phyloP scores from a whole-genome alignment of 2,888 invertebrate genomes.

The Leptogaster cylindrica region DNA sequence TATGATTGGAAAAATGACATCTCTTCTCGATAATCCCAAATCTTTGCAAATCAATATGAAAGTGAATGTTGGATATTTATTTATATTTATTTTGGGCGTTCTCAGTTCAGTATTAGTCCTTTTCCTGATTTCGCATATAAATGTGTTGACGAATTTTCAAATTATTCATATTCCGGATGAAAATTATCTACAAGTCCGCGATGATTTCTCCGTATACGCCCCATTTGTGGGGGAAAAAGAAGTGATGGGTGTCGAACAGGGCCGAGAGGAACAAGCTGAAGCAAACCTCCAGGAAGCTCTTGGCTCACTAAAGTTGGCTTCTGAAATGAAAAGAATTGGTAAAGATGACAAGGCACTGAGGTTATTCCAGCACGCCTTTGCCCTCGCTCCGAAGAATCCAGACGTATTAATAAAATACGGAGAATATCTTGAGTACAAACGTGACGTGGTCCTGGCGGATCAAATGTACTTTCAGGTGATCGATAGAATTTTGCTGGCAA shows the following conservation, averaged over 20 bases:
- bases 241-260: conserved; percentile 40
- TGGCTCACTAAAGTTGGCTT: conserved; percentile 81
- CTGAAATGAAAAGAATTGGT: conserved; percentile 82
- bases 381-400: conserved; percentile 88
- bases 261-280: conserved; percentile 50
- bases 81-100: conserved; percentile 45
- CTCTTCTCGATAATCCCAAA: no score
- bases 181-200: conserved; percentile 57
- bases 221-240: conserved; percentile 45
- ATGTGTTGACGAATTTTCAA: conserved; percentile 48
- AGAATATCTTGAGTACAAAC: conserved; percentile 86
- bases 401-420: conserved; percentile 92
- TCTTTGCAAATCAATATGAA: conserved; percentile 1
- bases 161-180: conserved; percentile 56
- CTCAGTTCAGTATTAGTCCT: conserved; percentile 43
- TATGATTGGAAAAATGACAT: no score
- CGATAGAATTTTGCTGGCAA: neutral
- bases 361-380: conserved; percentile 88
- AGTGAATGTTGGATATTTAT: conserved; percentile 16
- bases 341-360: conserved; percentile 86
- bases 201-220: conserved; percentile 57
- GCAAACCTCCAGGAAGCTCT: conserved; percentile 72
- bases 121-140: conserved; percentile 24
- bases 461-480: conserved; percentile 81
- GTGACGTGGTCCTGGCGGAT: conserved; percentile 88